phyloP scores from a whole-genome alignment of 2,888 invertebrate genomes.

The Sesia apiformis region DNA sequence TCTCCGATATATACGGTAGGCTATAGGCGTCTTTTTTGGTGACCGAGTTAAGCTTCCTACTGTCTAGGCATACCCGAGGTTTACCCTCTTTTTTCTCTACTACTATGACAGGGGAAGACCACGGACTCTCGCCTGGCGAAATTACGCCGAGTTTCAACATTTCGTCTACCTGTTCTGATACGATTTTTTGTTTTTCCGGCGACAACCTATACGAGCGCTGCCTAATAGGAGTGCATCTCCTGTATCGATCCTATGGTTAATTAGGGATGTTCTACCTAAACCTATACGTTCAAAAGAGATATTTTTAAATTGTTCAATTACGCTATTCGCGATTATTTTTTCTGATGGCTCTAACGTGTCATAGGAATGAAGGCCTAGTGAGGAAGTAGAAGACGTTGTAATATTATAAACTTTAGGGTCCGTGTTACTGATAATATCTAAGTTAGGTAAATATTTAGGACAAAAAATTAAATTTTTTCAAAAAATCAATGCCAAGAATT shows the following conservation, averaged over 20 bases:
- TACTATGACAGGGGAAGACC: slow-evolving; percentile 16
- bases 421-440: not conserved
- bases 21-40: slow-evolving; percentile 8
- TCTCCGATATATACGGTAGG: slow-evolving; percentile 16
- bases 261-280: not conserved
- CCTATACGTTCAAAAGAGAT: not conserved
- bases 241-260: not conserved
- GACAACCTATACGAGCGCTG: not conserved
- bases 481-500: not conserved
- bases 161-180: not conserved
- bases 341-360: not conserved
- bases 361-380: not conserved
- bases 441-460: not conserved
- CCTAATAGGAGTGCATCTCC: not conserved
- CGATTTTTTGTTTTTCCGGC: not conserved
- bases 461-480: not conserved
- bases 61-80: slow-evolving; percentile 16
- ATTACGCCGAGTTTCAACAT: not conserved
- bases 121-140: slow-evolving; percentile 4
- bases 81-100: slow-evolving; percentile 15
- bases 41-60: slow-evolving; percentile 10
- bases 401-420: not conserved
- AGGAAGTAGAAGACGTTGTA: no score
- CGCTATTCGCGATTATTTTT: not conserved
- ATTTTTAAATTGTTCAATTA: not conserved